A percentile compares a stretch with the other conserved stretches of the same genome.
Evolutionary conservation across 1,140 invertebrate genomes (phyloP).

Genomic region (Leptinotarsa defecta): DNA sequence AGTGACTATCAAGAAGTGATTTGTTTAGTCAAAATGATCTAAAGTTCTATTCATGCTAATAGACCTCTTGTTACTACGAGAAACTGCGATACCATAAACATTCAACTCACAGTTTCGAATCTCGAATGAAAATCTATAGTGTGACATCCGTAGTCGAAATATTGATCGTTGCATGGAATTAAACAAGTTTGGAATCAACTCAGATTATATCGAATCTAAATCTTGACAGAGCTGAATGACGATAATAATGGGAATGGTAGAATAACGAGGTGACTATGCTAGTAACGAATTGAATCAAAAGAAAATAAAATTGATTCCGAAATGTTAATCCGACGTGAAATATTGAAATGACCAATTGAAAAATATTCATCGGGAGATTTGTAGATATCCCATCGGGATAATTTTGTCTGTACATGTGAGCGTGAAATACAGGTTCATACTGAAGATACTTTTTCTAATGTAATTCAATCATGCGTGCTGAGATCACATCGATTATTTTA

Average conservation of each 20-base stretch:
- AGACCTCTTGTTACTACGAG: too few species aligned
- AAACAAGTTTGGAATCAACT: not conserved
- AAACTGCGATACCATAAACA: too few species aligned
- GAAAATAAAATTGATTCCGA: not conserved
- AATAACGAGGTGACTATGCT: constrained; percentile 2
- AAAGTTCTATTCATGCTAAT: too few species aligned
- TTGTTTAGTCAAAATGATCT: too few species aligned
- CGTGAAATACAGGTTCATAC: too few species aligned
- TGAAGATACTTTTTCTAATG: too few species aligned
- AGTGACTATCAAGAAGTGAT: too few species aligned
- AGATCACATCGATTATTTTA: too few species aligned
- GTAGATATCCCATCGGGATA: constrained; percentile 9
- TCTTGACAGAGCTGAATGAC: constrained; percentile 5
- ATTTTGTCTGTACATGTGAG: not conserved
- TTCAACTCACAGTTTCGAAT: too few species aligned
- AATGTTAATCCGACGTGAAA: constrained; percentile 11
- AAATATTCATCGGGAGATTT: not conserved
- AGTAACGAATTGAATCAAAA: not conserved
- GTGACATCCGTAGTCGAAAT: not conserved
- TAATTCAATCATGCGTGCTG: too few species aligned
- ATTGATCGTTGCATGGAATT: not conserved
- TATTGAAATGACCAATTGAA: constrained; percentile 9
- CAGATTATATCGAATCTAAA: not conserved
- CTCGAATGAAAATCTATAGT: not conserved
- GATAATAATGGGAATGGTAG: not conserved